Conservation (phyloP, 2,113 vertebrate species). For the Sylvietta virens region DNA sequence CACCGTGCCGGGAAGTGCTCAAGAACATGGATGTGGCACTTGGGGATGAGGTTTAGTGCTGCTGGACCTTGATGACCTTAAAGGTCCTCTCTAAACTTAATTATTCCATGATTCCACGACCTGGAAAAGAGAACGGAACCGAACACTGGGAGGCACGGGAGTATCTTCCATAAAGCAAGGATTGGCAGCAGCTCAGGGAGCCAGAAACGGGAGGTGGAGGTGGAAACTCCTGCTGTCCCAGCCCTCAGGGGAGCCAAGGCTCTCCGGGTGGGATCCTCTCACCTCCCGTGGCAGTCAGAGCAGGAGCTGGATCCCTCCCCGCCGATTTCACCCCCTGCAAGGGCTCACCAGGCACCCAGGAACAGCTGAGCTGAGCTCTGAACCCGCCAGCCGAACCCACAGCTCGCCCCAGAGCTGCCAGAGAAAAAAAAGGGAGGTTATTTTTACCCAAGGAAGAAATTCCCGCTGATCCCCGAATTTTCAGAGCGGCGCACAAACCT, state of each 20-base stretch:
- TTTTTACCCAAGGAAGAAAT: neutral
- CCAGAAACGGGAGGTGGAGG: neutral
- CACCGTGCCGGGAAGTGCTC: neutral
- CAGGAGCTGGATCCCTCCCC: neutral
- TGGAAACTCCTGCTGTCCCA: neutral
- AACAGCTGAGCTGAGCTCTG: neutral
- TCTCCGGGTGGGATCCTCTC: neutral
- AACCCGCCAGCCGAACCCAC: neutral
- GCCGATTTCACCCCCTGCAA: accelerated
- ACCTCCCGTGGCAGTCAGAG: accelerated
- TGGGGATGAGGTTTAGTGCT: neutral
- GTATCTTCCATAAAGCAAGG: neutral
- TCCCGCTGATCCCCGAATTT: accelerated
- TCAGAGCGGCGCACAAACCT: neutral
- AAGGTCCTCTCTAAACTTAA: neutral
- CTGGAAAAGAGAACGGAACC: neutral
- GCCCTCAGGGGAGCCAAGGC: neutral
- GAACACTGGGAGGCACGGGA: neutral
- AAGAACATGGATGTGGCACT: neutral
- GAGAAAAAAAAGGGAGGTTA: neutral
- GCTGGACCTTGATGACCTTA: neutral
- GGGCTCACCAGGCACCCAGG: neutral
- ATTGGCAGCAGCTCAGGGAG: accelerated
- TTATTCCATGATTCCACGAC: accelerated
- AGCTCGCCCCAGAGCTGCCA: neutral